Evolutionary conservation across 2,113 vertebrate genomes (phyloP).

Genomic region (Sinocyclocheilus anshuiensis): DNA sequence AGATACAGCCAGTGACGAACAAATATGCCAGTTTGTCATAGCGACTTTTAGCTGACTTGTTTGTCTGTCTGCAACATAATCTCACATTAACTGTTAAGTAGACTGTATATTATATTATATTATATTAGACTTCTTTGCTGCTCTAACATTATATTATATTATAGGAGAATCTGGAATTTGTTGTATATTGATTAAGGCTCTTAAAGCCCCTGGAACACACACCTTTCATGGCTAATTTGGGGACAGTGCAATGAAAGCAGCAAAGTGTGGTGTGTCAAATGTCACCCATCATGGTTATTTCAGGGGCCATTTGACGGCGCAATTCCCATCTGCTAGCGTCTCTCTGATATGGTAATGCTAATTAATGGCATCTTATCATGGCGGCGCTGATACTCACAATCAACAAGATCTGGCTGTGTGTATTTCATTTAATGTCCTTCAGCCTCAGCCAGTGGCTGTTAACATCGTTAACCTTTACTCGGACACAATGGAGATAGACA

Average conservation of each 20-base stretch:
- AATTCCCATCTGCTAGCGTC: conserved; percentile 42
- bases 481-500: conserved; percentile 49
- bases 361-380: conserved; percentile 57
- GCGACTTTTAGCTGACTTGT: background rate
- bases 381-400: conserved; percentile 47
- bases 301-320: conserved; percentile 32
- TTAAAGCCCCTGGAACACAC: conserved; percentile 45
- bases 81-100: background rate
- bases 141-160: background rate
- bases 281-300: conserved; percentile 57
- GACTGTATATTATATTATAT: background rate
- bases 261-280: conserved; percentile 58
- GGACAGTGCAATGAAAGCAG: conserved; percentile 61
- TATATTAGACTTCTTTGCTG: too few relatives aligned
- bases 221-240: conserved; percentile 64
- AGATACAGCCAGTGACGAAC: background rate
- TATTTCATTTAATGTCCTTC: conserved; percentile 56
- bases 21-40: background rate
- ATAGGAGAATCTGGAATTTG: background rate
- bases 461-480: conserved; percentile 60
- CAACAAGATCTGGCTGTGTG: conserved; percentile 48
- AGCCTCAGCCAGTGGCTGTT: conserved; percentile 50
- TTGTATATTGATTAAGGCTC: background rate
- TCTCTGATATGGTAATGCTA: conserved; percentile 56
- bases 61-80: background rate